Evolutionary conservation across 2,888 invertebrate species (phyloP).

Genomic region (Rugalucina vietnamica): DNA sequence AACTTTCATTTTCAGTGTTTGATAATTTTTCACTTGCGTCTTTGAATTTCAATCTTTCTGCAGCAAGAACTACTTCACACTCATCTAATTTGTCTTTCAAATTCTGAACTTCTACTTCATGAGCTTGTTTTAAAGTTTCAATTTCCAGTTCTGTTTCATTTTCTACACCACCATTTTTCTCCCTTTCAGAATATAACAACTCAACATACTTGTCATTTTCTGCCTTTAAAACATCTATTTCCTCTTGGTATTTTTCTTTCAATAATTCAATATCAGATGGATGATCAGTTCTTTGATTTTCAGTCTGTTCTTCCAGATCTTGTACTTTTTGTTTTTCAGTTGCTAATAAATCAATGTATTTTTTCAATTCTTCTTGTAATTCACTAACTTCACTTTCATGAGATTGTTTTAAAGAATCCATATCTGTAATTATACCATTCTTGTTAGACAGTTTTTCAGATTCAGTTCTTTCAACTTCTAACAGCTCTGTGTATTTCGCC

Average conservation of each 20-base stretch:
- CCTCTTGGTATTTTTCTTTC: slow-evolving; percentile 28
- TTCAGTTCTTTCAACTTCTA: not conserved
- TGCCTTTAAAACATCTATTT: slow-evolving; percentile 31
- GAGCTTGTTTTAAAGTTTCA: not conserved
- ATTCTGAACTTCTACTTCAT: not conserved
- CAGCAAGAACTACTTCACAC: no score
- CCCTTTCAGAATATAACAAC: not conserved
- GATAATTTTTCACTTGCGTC: no score
- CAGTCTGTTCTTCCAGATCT: not conserved
- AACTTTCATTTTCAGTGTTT: not conserved
- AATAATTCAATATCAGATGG: not conserved
- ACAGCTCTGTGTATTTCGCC: not conserved
- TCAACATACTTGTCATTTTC: slow-evolving; percentile 9
- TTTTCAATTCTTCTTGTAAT: not conserved
- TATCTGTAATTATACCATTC: not conserved
- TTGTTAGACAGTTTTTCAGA: not conserved
- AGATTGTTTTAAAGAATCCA: not conserved
- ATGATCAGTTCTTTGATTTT: not conserved
- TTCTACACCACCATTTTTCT: not conserved
- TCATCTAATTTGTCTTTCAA: no score
- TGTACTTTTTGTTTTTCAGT: not conserved
- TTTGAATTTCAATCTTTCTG: no score
- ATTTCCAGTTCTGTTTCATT: not conserved
- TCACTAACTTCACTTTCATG: not conserved
- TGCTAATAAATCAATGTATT: not conserved